Evolutionary conservation across 2,113 vertebrate species (phyloP).

Genomic region (Balaenoptera acutorostrata): DNA sequence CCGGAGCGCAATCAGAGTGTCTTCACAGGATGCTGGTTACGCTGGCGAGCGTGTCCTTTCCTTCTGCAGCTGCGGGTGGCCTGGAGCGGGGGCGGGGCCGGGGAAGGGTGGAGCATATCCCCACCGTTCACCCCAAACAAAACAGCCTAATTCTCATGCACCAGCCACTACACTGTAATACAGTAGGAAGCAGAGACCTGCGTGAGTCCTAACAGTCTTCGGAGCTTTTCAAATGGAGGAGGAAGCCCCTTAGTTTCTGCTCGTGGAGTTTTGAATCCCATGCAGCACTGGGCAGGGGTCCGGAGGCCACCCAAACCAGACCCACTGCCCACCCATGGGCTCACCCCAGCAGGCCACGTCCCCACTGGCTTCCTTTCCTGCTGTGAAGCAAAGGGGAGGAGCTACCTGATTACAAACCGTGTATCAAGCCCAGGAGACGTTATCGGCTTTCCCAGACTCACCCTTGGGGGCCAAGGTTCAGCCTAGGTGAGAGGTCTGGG

Average conservation of each 20-base stretch:
- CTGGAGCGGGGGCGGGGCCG: fast-evolving
- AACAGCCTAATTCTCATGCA: background rate
- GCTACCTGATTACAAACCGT: too few relatives aligned
- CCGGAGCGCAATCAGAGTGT: background rate
- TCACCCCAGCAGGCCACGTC: background rate
- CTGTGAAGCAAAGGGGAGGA: background rate
- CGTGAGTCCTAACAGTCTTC: fast-evolving
- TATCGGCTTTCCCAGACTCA: background rate
- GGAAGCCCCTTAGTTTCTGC: background rate
- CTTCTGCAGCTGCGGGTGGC: background rate
- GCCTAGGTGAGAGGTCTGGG: background rate
- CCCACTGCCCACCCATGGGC: background rate
- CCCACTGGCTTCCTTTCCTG: background rate
- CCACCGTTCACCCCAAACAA: background rate
- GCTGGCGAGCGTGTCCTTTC: background rate
- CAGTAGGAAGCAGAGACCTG: background rate
- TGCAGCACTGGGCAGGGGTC: background rate
- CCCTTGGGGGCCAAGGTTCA: background rate
- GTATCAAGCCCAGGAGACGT: fast-evolving
- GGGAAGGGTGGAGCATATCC: background rate
- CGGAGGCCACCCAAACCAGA: background rate
- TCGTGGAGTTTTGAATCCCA: background rate
- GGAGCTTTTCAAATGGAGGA: background rate
- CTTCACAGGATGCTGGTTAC: background rate
- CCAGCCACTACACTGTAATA: background rate